Percentiles rank a stretch among this genome's conserved stretches.
Evolutionary conservation across 2,113 vertebrate species (phyloP).

Genomic region (Tangachromis dhanisi): DNA sequence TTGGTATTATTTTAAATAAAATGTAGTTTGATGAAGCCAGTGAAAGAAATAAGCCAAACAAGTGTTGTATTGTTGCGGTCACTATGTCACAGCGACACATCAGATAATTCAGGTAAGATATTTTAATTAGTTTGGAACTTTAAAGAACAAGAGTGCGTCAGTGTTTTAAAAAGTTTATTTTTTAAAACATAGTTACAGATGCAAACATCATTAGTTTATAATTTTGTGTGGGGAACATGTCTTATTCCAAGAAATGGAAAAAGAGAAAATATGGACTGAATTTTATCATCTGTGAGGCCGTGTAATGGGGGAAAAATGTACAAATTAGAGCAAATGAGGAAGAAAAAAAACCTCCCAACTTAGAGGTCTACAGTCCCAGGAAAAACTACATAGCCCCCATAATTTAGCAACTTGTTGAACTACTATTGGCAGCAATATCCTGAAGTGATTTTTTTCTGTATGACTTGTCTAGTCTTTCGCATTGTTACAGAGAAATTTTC

Average conservation of each 20-base stretch:
- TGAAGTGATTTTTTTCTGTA: not conserved
- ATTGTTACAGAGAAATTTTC: not conserved
- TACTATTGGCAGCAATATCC: not conserved
- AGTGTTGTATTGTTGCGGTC: not conserved
- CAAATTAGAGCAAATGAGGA: not conserved
- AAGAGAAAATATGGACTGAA: not conserved
- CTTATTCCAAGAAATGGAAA: not conserved
- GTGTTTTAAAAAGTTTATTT: not conserved
- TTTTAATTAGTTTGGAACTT: not conserved
- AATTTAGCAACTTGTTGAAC: not conserved
- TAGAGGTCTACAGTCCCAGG: not conserved
- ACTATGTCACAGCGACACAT: not conserved
- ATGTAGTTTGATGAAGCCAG: not conserved
- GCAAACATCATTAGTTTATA: not conserved
- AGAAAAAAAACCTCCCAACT: not conserved
- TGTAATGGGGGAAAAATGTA: not conserved
- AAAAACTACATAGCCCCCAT: not conserved
- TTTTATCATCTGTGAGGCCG: not conserved
- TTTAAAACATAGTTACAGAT: not conserved
- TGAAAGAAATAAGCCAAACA: not conserved
- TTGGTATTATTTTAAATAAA: not conserved
- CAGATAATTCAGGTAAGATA: not conserved
- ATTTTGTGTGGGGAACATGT: not conserved
- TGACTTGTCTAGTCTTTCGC: accelerated
- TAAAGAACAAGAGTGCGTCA: not conserved